Conservation (phyloP, 2,888 invertebrate genomes). For the Gari tellinella region DNA sequence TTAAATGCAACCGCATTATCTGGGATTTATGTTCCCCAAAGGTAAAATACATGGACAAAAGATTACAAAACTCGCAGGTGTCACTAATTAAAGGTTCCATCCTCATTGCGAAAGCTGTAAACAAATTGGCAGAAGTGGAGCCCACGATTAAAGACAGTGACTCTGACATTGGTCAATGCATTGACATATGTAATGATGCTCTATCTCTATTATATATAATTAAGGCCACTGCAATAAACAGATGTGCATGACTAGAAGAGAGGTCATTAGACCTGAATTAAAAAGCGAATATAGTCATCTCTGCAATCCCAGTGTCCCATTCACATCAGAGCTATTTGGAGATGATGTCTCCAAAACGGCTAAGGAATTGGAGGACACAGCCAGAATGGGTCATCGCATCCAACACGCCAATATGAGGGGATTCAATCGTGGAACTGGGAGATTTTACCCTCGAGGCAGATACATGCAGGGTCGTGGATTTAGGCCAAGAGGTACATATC, state of each 20-base stretch:
- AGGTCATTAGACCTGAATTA: conserved; percentile 35
- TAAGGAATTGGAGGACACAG: conserved; percentile 52
- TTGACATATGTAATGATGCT: conserved; percentile 26
- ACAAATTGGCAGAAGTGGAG: conserved; percentile 27
- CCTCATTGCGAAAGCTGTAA: conserved; percentile 33
- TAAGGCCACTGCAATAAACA: conserved; percentile 50
- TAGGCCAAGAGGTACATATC: too few relatives aligned
- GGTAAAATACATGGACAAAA: conserved; percentile 21
- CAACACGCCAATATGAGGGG: too few relatives aligned
- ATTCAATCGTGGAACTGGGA: too few relatives aligned
- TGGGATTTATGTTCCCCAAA: conserved; percentile 9
- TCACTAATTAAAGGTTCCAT: conserved; percentile 38
- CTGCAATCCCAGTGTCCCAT: conserved; percentile 30
- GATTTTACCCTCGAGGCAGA: too few relatives aligned
- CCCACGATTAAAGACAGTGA: background rate
- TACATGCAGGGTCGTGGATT: too few relatives aligned
- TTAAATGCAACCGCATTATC: conserved; percentile 4
- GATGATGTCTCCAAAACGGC: conserved; percentile 51
- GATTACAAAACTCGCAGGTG: conserved; percentile 24
- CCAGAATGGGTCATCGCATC: too few relatives aligned
- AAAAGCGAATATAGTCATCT: conserved; percentile 34
- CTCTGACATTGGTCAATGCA: conserved; percentile 7
- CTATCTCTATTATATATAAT: too few relatives aligned
- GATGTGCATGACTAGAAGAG: conserved; percentile 24
- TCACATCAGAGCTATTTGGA: conserved; percentile 35